Base-by-base conservation (phyloP, 1,140 invertebrate genomes). In the Protaetia brevitarsis region DNA sequence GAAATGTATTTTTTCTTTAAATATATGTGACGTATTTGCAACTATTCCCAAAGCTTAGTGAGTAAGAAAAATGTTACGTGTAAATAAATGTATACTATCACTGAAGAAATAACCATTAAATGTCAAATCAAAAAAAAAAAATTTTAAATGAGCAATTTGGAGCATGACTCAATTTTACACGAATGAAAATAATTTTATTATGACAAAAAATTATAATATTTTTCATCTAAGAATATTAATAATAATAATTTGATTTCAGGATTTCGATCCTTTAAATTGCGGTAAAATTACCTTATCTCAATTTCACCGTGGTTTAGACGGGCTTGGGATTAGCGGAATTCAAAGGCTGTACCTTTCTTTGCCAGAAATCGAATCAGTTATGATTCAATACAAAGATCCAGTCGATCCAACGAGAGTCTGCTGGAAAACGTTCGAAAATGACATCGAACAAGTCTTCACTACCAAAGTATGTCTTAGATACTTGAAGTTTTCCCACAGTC, bases 401-500 rank as follows among this genome's bases (percentile, higher is more conserved):
- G 82, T 84, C 51, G 88, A 90, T 74, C 76, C 77, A 0, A 79
- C 82, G 21, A 79, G 84, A 31, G 79, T 89, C 13, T 86, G 83
- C 66, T 90, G 88, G 88, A 82, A 83, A 31, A 85, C 82, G n/a
- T 90, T 90, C 72, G 84, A 86, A 67, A 86, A 89, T 69, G 88
- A 90, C 71, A 84, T 89, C 37, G 85, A 90, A 63, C 71, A 74
- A 86, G 87, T 89, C 3, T 89, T 89, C 66, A 87, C 86, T 0
- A 80, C 84, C 4, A 88, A 88, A 66, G 76, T 77, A 69, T 19
- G 61, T 63, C 45, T 31, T 34, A 8, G n/a, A n/a, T n/a, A n/a
- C n/a, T n/a, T 8, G 3, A 11, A 62, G 23, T 62, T 10, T 3
- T 0, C 27, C n/a, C n/a, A n/a, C n/a, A n/a, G 28, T 7, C 6